phyloP scores from a whole-genome alignment of 2,113 vertebrate species.

The Sceloporus undulatus region DNA sequence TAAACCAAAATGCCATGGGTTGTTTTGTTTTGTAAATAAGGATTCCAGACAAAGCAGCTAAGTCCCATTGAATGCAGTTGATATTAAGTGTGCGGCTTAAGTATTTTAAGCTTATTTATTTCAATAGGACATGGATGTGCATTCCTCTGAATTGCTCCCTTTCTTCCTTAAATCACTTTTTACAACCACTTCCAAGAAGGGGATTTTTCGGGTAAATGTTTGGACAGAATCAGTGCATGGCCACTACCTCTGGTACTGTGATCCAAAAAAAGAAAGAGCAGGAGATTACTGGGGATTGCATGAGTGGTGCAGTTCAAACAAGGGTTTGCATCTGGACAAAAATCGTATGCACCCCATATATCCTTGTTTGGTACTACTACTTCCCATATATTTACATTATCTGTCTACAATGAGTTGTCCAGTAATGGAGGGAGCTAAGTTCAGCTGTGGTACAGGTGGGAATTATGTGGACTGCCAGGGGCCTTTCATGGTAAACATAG shows the following conservation, averaged over 20 bases:
- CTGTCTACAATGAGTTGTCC: background rate
- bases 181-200: background rate
- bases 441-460: background rate
- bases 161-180: slow-evolving; percentile 5
- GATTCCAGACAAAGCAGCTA: background rate
- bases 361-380: slow-evolving; percentile 16
- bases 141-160: slow-evolving; percentile 9
- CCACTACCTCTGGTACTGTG: background rate
- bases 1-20: background rate
- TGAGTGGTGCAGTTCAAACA: background rate
- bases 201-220: background rate
- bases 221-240: background rate
- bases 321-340: background rate
- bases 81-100: background rate
- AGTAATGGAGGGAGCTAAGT: background rate
- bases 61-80: background rate
- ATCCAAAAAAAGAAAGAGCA: background rate
- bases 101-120: background rate
- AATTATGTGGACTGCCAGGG: too few species aligned
- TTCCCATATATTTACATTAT: background rate
- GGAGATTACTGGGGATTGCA: background rate
- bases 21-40: background rate
- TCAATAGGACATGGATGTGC: background rate
- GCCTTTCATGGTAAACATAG: too few species aligned
- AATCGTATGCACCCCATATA: background rate